A percentile compares a stretch with the other conserved stretches of the same genome.
Conservation (phyloP, 2,797 vertebrate species). For the Podargus strigoides region DNA sequence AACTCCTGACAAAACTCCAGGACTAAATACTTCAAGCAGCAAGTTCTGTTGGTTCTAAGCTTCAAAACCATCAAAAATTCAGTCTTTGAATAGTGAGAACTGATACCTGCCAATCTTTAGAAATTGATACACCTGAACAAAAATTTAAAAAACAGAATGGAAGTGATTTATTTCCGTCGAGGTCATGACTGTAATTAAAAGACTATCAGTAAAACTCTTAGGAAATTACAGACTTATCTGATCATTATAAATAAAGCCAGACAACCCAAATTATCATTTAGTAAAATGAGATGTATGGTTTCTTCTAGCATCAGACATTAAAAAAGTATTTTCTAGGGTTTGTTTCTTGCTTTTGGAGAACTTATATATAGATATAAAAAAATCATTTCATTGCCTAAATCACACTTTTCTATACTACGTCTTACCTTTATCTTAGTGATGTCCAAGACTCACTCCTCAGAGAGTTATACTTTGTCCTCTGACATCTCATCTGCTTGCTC, state of each 20-base stretch:
- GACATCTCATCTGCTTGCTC: constrained; percentile 21
- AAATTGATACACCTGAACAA: neutral
- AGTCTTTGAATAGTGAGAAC: neutral
- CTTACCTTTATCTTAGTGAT: neutral
- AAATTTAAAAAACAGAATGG: neutral
- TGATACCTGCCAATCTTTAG: neutral
- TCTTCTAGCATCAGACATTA: neutral
- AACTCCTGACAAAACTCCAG: neutral
- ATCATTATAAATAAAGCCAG: too few relatives aligned
- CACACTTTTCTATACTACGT: neutral
- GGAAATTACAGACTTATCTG: too few relatives aligned
- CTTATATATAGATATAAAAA: too few relatives aligned
- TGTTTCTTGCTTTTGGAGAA: neutral
- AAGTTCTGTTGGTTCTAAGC: neutral
- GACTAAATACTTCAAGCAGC: neutral
- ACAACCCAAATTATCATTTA: neutral
- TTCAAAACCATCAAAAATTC: neutral
- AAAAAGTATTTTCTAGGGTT: neutral
- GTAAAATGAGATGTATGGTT: neutral
- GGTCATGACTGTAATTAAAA: neutral
- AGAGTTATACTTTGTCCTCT: neutral
- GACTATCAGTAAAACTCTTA: neutral
- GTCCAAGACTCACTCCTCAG: neutral
- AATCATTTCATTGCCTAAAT: neutral
- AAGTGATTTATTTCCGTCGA: neutral